Conservation (phyloP, 2,888 invertebrate genomes). For the Autographa pulchrina region DNA sequence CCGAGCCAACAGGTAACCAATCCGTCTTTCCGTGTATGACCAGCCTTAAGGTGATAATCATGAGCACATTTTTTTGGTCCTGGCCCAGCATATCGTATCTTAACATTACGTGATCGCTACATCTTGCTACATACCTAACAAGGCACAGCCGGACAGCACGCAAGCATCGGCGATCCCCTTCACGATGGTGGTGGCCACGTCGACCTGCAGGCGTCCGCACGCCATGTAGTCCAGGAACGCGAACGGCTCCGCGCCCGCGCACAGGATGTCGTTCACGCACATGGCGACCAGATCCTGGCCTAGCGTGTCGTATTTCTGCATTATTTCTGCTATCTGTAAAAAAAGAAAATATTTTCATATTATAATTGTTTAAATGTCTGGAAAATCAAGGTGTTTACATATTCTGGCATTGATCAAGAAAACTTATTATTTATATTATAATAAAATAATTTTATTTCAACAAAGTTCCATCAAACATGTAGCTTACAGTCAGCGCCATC, state of each 20-base stretch:
- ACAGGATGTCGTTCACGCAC: slow-evolving; percentile 99
- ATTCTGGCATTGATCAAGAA: too few species aligned
- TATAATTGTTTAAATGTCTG: neutral
- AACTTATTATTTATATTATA: too few species aligned
- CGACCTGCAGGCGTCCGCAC: slow-evolving; percentile 95
- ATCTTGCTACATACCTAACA: slow-evolving; percentile 95
- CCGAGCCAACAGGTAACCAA: too few species aligned
- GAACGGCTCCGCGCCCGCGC: slow-evolving; percentile 98
- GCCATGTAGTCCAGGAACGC: slow-evolving; percentile 99
- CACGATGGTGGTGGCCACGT: slow-evolving; percentile 93
- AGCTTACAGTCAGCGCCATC: neutral
- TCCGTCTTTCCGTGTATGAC: too few species aligned
- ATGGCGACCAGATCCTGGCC: slow-evolving; percentile 99
- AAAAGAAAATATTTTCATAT: neutral
- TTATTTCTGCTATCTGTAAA: slow-evolving; percentile 94
- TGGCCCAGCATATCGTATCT: too few species aligned
- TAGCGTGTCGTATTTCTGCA: slow-evolving; percentile 94
- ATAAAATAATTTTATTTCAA: too few species aligned
- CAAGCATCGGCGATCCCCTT: slow-evolving; percentile 97
- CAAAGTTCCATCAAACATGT: too few species aligned
- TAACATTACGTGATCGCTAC: too few species aligned
- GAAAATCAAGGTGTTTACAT: too few species aligned
- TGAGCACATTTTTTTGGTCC: too few species aligned
- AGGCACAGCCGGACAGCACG: slow-evolving; percentile 94
- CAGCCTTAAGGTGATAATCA: too few species aligned